Percentiles rank a stretch among this genome's conserved stretches.
Evolutionary conservation across 2,113 vertebrate species (phyloP).

Genomic region (Numenius arquata): DNA sequence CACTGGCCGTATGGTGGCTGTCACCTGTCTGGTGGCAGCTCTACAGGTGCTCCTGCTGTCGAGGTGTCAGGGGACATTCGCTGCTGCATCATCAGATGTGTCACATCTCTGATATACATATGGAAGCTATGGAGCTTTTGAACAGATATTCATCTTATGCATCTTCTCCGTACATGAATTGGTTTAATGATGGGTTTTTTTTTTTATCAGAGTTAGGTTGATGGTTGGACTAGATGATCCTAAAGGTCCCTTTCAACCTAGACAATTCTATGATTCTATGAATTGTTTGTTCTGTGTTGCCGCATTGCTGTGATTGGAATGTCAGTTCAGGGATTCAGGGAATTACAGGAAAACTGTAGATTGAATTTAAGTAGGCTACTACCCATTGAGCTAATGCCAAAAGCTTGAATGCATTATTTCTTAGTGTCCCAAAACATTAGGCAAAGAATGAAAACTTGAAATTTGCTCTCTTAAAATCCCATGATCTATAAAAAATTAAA

Average conservation of each 20-base stretch:
- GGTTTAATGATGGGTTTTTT: no score
- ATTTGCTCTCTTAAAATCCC: background rate
- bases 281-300: rapidly evolving
- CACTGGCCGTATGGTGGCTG: rapidly evolving
- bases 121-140: background rate
- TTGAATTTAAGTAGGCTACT: background rate
- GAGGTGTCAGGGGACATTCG: rapidly evolving
- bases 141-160: rapidly evolving
- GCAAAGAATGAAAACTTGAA: background rate
- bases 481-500: background rate
- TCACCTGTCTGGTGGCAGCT: background rate
- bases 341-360: background rate
- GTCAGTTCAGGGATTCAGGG: background rate
- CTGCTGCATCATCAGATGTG: rapidly evolving
- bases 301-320: rapidly evolving
- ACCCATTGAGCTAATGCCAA: background rate
- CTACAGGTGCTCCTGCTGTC: background rate
- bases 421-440: background rate
- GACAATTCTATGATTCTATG: no score
- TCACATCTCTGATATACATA: rapidly evolving
- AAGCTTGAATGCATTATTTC: background rate
- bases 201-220: no score
- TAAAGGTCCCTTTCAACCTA: no score
- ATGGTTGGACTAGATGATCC: no score
- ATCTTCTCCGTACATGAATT: rapidly evolving